Evolutionary conservation across 2,113 vertebrate species (phyloP), one percentile per base, ranked within the genome.

Genomic region (Actenoides lindsayi): DNA sequence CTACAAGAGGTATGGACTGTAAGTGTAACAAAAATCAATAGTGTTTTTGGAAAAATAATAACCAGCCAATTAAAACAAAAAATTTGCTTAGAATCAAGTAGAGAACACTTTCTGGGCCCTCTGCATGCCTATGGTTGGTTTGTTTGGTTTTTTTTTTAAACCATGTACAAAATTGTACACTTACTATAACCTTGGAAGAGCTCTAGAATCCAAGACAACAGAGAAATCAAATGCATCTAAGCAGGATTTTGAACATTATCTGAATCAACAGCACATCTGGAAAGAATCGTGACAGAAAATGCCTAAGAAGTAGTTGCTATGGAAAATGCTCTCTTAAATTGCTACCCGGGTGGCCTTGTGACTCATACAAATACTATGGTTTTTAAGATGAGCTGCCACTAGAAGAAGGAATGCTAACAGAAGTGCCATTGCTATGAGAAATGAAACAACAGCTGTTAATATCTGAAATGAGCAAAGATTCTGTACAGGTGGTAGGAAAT

Each of bases 191-290:
- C 27, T 80, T 48, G 37, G 46, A 51, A 59, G 46, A 87, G 41
- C 37, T 76, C 60, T 92, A 69, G 51, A 94, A 84, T 80, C 42
- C 90, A 94, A 63, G 73, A 75, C 17, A 39, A 90, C 24, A 56
- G 24, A 74, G 94, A 87, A 60, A 48, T 79, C 51, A 18, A 63
- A 76, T 16, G 18, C 65, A 80, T 87, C 83, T 37, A 73, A 82
- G 54, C 11, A 96, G 83, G 18, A 67, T 93, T 96, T 96, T 93
- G 80, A 95, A 92, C 81, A 80, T 83, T 97, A 98, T 96, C 95
- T 98, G 96, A 96, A 96, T 64, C 53, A 62, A 77, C 39, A 96
- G 81, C 92, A 96, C 96, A 98, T 98, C 97, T 97, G 97, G 96
- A 97, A 98, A 95, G 97, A 97, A 98, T 97, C 27, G 59, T 71